Evolutionary conservation across 2,797 vertebrate species (phyloP), one percentile per base, ranked within the genome.

Genomic region (Pagetopsis macropterus): DNA sequence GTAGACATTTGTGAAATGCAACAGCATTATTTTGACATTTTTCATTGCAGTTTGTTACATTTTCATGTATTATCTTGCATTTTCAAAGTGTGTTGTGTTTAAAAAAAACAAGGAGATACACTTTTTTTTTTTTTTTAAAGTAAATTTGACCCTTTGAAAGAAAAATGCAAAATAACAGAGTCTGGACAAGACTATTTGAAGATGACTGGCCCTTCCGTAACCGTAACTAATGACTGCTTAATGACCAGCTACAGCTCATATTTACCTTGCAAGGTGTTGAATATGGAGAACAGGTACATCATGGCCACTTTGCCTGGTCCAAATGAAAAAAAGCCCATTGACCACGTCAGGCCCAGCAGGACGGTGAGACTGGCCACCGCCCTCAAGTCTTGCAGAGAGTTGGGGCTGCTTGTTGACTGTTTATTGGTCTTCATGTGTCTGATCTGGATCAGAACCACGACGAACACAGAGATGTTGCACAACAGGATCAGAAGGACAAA

Each of bases 321-420:
- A 92, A 94, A 95, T 13, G 95, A 92, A 59, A 97, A 95, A 71
- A 98, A 96, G 27, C 87, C 95, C 72, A 96, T 85, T 0, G 90
- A 87, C 96, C 96, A 98, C 0, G 95, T 96, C 83, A 99, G 92
- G 17, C 96, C 97, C 46, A 97, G 88, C 76, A 98, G 93, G 67
- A 96, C 93, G 0, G 95, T 96, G 71, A 98, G 91, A 65, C 97
- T 95, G 65, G 88, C 94, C 27, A 94, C 93, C 1, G 93, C 94
- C 88, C 92, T 95, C 79, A 97, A 33, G 76, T 97, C 93, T 19
- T 91, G 89, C 44, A 96, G 81, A 9, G 92, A 76, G 23, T 52
- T 51, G 7, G 46, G 73, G 14, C 71, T 86, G 55, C 63, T 84
- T 31, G 79, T 66, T 1, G 76, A 65, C 0, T 33, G 52, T 58